phyloP scores from a whole-genome alignment of 2,888 invertebrate species.

The Drosophila meridiana region DNA sequence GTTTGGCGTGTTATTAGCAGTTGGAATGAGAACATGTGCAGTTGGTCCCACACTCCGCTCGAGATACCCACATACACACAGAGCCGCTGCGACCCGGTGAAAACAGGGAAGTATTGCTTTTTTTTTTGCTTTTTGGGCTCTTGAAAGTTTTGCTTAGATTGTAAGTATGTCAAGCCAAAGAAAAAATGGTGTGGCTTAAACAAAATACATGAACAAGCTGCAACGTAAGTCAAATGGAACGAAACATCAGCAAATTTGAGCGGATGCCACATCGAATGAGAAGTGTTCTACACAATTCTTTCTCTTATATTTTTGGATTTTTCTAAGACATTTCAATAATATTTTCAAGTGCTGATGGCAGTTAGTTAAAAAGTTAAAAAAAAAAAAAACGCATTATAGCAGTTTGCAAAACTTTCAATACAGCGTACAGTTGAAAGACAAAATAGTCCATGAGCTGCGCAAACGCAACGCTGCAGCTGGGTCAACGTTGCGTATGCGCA shows the following conservation, averaged over 20 bases:
- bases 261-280: conserved; percentile 48
- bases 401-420: conserved; percentile 81
- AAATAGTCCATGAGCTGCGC: conserved; percentile 12
- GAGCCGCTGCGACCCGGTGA: conserved; percentile 24
- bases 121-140: conserved; percentile 2
- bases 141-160: conserved; percentile 75
- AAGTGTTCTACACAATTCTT: conserved; percentile 24
- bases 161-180: conserved; percentile 4
- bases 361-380: conserved; percentile 30
- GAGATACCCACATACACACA: conserved; percentile 41
- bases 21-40: conserved; percentile 48
- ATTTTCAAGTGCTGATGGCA: conserved; percentile 83
- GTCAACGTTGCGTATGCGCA: conserved; percentile 69
- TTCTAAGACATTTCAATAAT: conserved; percentile 43
- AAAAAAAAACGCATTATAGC: conserved; percentile 25
- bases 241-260: conserved; percentile 60
- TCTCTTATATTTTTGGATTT: neutral
- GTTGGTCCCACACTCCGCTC: conserved; percentile 53
- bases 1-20: conserved; percentile 66
- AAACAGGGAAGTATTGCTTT: neutral
- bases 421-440: conserved; percentile 34
- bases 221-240: conserved; percentile 35
- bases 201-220: conserved; percentile 26
- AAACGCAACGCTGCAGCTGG: conserved; percentile 5
- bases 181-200: conserved; percentile 17